Conservation (phyloP, 2,797 vertebrate species). For the Pitangus sulphuratus region DNA sequence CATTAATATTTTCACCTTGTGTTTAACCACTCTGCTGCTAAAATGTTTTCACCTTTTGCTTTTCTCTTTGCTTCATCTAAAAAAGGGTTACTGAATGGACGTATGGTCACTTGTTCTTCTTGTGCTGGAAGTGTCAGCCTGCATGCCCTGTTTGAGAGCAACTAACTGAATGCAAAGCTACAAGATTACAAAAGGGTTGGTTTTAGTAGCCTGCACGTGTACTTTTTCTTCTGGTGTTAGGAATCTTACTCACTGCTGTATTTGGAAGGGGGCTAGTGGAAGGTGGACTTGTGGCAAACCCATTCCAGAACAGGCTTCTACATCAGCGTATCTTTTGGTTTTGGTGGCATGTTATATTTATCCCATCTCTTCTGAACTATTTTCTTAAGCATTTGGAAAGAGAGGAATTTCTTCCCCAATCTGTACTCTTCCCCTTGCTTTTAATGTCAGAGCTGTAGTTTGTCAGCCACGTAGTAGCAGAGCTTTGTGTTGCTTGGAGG, state of each 20-base stretch:
- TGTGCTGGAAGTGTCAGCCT: conserved; percentile 54
- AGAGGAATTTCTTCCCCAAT: background rate
- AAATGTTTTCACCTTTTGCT: conserved; percentile 76
- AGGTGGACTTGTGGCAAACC: background rate
- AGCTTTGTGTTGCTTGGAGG: background rate
- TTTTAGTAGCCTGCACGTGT: background rate
- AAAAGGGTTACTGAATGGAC: conserved; percentile 14
- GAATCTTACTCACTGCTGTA: background rate
- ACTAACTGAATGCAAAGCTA: background rate
- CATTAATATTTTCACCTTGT: conserved; percentile 87
- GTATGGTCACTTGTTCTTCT: background rate
- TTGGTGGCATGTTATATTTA: background rate
- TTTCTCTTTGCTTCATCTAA: conserved; percentile 72
- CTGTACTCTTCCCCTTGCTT: background rate
- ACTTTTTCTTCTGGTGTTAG: background rate
- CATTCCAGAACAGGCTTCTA: background rate
- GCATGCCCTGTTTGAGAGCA: background rate
- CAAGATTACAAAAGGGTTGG: rapidly evolving
- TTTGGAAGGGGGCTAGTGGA: background rate
- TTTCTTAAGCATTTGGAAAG: background rate
- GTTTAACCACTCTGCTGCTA: conserved; percentile 92
- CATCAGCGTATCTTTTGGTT: background rate
- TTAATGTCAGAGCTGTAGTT: background rate
- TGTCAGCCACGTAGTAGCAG: background rate
- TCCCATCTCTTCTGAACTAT: background rate